phyloP scores from a whole-genome alignment of 2,113 vertebrate genomes.

The Laticauda laticaudata region DNA sequence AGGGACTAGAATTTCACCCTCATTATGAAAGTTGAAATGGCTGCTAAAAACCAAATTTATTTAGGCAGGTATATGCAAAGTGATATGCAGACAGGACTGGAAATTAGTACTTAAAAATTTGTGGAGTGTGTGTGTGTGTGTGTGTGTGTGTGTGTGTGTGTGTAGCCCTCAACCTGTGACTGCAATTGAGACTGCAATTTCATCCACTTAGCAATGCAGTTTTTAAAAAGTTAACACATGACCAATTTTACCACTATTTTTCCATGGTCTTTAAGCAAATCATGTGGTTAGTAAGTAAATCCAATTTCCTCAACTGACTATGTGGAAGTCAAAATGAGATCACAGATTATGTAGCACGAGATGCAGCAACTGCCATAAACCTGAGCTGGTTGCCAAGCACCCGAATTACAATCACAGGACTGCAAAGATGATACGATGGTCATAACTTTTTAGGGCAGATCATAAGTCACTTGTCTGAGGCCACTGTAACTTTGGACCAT shows the following conservation, averaged over 20 bases:
- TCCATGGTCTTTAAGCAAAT: background rate
- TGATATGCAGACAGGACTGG: background rate
- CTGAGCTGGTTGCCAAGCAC: background rate
- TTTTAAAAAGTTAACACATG: background rate
- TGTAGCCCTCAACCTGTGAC: background rate
- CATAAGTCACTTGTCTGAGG: background rate
- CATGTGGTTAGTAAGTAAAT: background rate
- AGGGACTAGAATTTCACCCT: background rate
- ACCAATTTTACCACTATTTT: background rate
- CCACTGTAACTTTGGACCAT: background rate
- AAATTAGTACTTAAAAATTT: background rate
- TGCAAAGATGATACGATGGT: background rate
- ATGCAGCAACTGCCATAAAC: background rate
- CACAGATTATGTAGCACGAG: background rate
- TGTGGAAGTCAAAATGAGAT: background rate
- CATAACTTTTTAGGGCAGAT: background rate
- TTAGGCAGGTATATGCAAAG: background rate
- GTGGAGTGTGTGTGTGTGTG: background rate
- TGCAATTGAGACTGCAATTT: background rate
- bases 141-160: background rate
- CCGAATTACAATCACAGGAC: background rate
- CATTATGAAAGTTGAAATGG: background rate
- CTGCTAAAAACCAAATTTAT: background rate
- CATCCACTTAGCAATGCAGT: background rate
- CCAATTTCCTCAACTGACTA: background rate